These are phyloP conservation scores for Yponomeuta sedellus DNA, from an alignment of 2,888 invertebrate species.

Conservation along the genomic window DNA sequence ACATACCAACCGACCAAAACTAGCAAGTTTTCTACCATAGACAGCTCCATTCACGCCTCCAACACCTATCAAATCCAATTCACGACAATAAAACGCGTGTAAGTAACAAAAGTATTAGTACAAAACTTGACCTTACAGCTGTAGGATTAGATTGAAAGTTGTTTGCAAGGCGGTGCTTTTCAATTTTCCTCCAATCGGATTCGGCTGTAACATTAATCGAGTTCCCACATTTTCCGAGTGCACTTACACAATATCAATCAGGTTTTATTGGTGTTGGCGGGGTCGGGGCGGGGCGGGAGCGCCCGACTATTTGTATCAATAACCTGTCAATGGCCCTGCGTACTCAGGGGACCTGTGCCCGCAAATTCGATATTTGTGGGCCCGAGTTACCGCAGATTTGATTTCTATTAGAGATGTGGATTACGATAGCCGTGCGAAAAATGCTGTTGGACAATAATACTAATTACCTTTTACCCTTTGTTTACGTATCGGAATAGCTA, in stretches of 20 bases:
- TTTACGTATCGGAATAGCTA: not conserved
- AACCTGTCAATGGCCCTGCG: conserved; percentile 75
- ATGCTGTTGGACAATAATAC: conserved; percentile 9
- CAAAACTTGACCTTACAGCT: conserved; percentile 36
- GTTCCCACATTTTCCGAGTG: conserved; percentile 76
- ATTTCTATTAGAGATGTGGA: conserved; percentile 55
- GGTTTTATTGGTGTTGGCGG: conserved; percentile 75
- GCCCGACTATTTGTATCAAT: conserved; percentile 74
- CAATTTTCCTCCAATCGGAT: conserved; percentile 75
- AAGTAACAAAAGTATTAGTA: conserved; percentile 21
- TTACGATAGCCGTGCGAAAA: conserved; percentile 55
- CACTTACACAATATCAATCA: conserved; percentile 77
- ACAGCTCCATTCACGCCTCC: conserved; percentile 69
- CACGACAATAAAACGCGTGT: conserved; percentile 38
- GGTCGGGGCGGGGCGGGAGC: conserved; percentile 42
- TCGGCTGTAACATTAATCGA: conserved; percentile 75
- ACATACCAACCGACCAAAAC: no score
- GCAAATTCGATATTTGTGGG: conserved; percentile 48
- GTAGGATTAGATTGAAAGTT: conserved; percentile 37
- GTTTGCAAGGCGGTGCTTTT: conserved; percentile 49
- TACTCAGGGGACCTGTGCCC: conserved; percentile 60
- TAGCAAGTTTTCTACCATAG: conserved; percentile 42
- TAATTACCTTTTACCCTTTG: not conserved
- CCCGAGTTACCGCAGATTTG: conserved; percentile 61
- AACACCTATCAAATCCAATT: conserved; percentile 55